phyloP scores from a whole-genome alignment of 2,113 vertebrate species.

The Aptenodytes forsteri region DNA sequence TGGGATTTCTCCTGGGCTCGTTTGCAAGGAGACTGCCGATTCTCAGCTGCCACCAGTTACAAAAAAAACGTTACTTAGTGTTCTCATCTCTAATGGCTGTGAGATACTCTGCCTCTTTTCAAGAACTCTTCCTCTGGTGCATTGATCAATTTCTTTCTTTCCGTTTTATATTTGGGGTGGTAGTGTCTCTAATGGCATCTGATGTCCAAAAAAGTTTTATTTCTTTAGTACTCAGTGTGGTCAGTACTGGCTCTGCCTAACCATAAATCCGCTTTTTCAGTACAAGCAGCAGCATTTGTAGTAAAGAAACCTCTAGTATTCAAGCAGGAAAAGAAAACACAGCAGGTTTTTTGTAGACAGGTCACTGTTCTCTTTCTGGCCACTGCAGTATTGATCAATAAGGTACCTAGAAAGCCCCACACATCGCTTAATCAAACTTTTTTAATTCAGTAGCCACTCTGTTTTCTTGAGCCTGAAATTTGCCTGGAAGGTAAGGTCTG shows the following conservation, averaged over 20 bases:
- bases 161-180: neutral
- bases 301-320: neutral
- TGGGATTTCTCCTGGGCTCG: neutral
- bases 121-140: neutral
- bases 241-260: neutral
- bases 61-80: neutral
- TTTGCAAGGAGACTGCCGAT: neutral
- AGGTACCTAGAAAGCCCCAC: neutral
- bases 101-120: neutral
- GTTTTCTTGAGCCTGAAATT: neutral
- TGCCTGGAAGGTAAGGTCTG: neutral
- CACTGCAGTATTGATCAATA: neutral
- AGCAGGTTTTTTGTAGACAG: neutral
- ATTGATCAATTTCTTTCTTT: neutral
- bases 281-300: neutral
- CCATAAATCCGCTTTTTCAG: neutral
- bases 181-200: neutral
- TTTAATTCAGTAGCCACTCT: neutral
- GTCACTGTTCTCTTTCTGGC: neutral
- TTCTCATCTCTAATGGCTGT: neutral
- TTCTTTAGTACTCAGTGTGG: neutral
- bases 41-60: neutral
- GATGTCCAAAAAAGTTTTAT: neutral
- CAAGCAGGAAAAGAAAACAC: neutral
- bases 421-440: accelerated